Conservation (phyloP, 1,140 invertebrate genomes). For the Aphis gossypii region DNA sequence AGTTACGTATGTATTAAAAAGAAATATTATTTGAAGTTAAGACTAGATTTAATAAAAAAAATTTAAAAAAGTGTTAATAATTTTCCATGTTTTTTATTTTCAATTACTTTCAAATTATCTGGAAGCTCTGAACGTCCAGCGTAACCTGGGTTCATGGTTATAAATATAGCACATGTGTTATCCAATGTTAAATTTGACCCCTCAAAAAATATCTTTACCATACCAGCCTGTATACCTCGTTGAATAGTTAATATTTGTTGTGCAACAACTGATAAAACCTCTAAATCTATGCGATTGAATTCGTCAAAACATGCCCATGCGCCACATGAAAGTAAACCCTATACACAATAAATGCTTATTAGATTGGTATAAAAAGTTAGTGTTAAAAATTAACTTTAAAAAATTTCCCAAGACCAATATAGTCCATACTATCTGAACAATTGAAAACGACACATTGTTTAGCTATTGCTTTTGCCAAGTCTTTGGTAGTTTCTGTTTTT, state of each 20-base stretch:
- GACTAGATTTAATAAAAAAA: neutral
- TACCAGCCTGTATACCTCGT: constrained; percentile 79
- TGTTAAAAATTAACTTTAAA: constrained; percentile 74
- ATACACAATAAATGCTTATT: constrained; percentile 38
- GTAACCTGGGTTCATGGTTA: constrained; percentile 96
- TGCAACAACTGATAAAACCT: constrained; percentile 91
- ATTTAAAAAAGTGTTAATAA: neutral
- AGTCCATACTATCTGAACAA: constrained; percentile 92
- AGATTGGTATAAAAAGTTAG: neutral
- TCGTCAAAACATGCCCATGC: constrained; percentile 98
- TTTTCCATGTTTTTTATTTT: neutral
- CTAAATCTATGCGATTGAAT: constrained; percentile 85
- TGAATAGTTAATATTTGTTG: constrained; percentile 84
- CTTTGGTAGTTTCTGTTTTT: constrained; percentile 96
- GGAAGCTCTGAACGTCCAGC: constrained; percentile 89
- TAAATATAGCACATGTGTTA: constrained; percentile 90
- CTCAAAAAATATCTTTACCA: constrained; percentile 82
- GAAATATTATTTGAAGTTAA: neutral
- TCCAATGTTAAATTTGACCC: constrained; percentile 86
- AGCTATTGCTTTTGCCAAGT: constrained; percentile 94
- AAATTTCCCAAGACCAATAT: constrained; percentile 93
- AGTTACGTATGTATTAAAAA: neutral
- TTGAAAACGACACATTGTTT: constrained; percentile 98
- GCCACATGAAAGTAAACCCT: constrained; percentile 91
- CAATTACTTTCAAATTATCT: constrained; percentile 85